Conservation (phyloP, 1,140 invertebrate species). For the Pteromalus puparum region DNA sequence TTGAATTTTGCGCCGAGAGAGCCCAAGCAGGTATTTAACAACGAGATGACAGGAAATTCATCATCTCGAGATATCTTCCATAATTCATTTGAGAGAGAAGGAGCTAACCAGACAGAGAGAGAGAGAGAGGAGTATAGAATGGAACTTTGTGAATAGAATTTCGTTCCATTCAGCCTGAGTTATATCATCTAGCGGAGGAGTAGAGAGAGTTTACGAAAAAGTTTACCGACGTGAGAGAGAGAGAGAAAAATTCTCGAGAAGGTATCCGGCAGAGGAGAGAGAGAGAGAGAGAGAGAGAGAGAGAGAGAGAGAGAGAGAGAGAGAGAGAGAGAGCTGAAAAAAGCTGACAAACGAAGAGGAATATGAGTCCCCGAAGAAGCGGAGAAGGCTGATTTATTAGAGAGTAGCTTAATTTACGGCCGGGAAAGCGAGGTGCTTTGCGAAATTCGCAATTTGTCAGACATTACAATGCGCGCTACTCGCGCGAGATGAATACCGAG, state of each 20-base stretch:
- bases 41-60: background rate
- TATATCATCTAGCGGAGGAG: no score
- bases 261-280: no score
- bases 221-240: no score
- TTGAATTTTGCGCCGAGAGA: background rate
- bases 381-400: background rate
- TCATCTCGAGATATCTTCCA: background rate
- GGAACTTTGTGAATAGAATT: background rate
- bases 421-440: background rate
- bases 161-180: background rate
- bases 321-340: background rate
- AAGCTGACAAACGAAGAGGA: background rate
- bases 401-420: slow-evolving; percentile 6
- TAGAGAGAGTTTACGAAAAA: no score
- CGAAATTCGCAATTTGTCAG: slow-evolving; percentile 6
- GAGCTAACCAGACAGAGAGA: no score
- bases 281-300: background rate
- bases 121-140: background rate
- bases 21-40: background rate
- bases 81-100: background rate
- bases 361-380: background rate
- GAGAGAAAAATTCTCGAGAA: background rate
- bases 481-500: slow-evolving; percentile 1
- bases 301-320: background rate
- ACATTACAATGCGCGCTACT: background rate